phyloP scores from a whole-genome alignment of 2,888 invertebrate species.

The Dicroscelio sp. region DNA sequence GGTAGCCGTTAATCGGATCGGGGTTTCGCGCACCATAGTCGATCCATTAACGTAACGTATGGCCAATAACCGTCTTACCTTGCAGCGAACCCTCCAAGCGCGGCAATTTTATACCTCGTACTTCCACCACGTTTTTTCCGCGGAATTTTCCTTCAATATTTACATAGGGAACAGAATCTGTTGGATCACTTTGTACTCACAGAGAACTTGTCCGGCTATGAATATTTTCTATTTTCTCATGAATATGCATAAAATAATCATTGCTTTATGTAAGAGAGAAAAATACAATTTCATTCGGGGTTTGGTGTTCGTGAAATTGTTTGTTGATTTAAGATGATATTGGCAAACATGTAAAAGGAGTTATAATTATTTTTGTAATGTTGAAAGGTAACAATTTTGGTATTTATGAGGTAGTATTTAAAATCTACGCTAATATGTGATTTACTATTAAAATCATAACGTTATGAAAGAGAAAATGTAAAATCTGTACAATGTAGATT shows the following conservation, averaged over 20 bases:
- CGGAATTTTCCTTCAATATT: slow-evolving; percentile 65
- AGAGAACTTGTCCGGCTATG: slow-evolving; percentile 23
- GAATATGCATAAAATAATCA: background rate
- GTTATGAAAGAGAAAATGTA: too few relatives aligned
- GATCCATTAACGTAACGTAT: slow-evolving; percentile 78
- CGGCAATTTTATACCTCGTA: slow-evolving; percentile 50
- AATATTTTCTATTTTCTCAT: background rate
- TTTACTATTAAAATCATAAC: too few relatives aligned
- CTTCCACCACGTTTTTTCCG: slow-evolving; percentile 61
- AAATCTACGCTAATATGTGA: too few relatives aligned
- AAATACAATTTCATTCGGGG: too few relatives aligned
- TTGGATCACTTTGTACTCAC: slow-evolving; percentile 16
- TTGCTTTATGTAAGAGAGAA: slow-evolving; percentile 9
- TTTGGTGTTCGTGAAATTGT: too few relatives aligned
- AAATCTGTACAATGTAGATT: too few relatives aligned
- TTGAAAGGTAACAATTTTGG: too few relatives aligned
- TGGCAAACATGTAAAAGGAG: too few relatives aligned
- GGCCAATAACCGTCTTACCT: slow-evolving; percentile 74
- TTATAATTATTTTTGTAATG: too few relatives aligned
- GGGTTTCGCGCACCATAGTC: slow-evolving; percentile 59
- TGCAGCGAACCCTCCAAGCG: slow-evolving; percentile 33
- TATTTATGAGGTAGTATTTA: too few relatives aligned
- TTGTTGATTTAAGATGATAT: too few relatives aligned
- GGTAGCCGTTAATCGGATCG: slow-evolving; percentile 76
- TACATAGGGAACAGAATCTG: slow-evolving; percentile 51